These are phyloP conservation scores for Falcunculus frontatus DNA, from an alignment of 2,113 vertebrate species.

Conservation along the genomic window DNA sequence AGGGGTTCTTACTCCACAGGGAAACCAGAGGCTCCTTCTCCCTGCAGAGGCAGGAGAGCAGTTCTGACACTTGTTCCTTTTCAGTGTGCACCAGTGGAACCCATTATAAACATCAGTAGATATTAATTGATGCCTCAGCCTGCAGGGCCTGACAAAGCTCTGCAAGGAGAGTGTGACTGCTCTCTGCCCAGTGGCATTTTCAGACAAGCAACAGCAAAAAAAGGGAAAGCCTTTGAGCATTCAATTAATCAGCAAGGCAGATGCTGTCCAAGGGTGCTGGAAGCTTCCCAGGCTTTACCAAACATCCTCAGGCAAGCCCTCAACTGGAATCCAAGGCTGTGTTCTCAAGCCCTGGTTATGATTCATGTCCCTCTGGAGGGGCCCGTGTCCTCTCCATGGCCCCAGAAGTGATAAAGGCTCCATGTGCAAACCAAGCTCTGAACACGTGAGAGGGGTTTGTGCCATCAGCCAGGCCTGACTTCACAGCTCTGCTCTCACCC, in stretches of 20 bases:
- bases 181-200: background rate
- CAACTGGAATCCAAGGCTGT: background rate
- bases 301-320: background rate
- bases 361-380: background rate
- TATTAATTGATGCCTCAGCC: background rate
- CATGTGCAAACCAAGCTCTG: background rate
- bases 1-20: background rate
- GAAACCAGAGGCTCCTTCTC: background rate
- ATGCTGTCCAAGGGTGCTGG: background rate
- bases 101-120: background rate
- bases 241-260: background rate
- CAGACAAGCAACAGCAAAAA: background rate
- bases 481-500: background rate
- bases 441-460: background rate
- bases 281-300: background rate
- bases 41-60: background rate
- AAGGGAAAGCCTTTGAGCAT: background rate
- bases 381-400: background rate
- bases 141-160: background rate
- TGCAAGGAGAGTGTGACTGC: background rate
- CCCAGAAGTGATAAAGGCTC: background rate
- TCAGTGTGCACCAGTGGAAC: background rate
- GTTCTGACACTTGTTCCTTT: background rate
- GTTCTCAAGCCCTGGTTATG: background rate
- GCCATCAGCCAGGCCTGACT: background rate